Evolutionary conservation across 2,888 invertebrate species (phyloP).

Genomic region (Isoperla grammatica): DNA sequence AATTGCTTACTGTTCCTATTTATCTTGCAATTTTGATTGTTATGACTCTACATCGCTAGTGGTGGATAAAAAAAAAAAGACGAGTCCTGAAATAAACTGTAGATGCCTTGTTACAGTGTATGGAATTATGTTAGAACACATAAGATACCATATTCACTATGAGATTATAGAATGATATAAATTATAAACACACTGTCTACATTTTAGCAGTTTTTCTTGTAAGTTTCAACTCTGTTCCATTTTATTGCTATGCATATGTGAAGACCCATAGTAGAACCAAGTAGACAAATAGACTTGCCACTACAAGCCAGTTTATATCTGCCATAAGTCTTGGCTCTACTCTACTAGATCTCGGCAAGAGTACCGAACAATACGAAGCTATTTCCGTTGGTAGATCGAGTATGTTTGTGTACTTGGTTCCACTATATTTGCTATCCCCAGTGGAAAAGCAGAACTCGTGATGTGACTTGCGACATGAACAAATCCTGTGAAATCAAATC

Average conservation of each 20-base stretch:
- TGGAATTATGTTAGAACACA: constrained; percentile 29
- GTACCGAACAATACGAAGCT: too few species aligned
- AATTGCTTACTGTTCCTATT: background rate
- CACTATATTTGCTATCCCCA: too few species aligned
- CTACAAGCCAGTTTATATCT: too few species aligned
- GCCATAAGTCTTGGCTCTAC: too few species aligned
- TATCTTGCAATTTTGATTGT: background rate
- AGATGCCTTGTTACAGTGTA: constrained; percentile 33
- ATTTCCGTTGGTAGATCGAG: too few species aligned
- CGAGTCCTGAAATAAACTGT: constrained; percentile 10
- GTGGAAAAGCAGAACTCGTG: too few species aligned
- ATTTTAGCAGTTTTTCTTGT: constrained; percentile 27
- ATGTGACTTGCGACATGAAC: too few species aligned
- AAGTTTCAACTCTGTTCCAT: constrained; percentile 23
- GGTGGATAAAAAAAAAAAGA: background rate
- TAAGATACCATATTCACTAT: constrained; percentile 25
- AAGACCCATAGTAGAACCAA: background rate
- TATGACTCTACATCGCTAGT: background rate
- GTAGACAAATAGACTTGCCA: too few species aligned
- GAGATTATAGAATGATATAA: constrained; percentile 22
- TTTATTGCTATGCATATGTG: constrained; percentile 20
- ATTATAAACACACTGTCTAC: constrained; percentile 18
- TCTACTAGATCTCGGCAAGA: too few species aligned
- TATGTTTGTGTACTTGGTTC: too few species aligned
- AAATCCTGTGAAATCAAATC: too few species aligned